phyloP scores from a whole-genome alignment of 2,888 invertebrate genomes.

The Sussaba pulchella region DNA sequence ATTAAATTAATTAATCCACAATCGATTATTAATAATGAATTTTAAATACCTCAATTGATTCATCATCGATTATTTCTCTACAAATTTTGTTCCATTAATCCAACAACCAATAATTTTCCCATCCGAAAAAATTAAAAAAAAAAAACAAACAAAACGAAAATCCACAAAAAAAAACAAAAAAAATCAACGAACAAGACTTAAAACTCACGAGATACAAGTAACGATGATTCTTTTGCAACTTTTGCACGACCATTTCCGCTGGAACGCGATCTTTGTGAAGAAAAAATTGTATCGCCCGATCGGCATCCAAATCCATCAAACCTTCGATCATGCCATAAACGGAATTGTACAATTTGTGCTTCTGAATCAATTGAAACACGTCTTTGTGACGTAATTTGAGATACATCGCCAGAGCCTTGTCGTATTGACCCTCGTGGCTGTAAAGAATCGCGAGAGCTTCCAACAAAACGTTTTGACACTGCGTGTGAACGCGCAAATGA shows the following conservation, averaged over 20 bases:
- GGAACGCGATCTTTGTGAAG: slow-evolving; percentile 91
- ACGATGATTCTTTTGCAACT: slow-evolving; percentile 90
- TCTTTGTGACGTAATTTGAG: slow-evolving; percentile 95
- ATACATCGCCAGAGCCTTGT: slow-evolving; percentile 96
- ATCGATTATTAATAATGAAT: too few relatives aligned
- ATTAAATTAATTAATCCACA: too few relatives aligned
- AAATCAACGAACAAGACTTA: not conserved
- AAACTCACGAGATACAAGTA: slow-evolving; percentile 90
- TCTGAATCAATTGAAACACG: slow-evolving; percentile 94
- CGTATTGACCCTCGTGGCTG: slow-evolving; percentile 94
- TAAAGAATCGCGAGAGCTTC: slow-evolving; percentile 96
- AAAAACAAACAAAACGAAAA: too few relatives aligned
- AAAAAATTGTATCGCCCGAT: slow-evolving; percentile 92
- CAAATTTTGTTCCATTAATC: too few relatives aligned
- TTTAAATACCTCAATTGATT: too few relatives aligned
- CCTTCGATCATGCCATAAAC: slow-evolving; percentile 95
- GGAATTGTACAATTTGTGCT: slow-evolving; percentile 92
- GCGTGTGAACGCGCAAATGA: slow-evolving; percentile 89
- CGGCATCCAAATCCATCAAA: slow-evolving; percentile 94
- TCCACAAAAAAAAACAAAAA: too few relatives aligned
- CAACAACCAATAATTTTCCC: too few relatives aligned
- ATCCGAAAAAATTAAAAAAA: too few relatives aligned
- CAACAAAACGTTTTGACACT: slow-evolving; percentile 90
- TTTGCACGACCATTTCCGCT: slow-evolving; percentile 92
- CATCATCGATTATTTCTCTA: too few relatives aligned